These are phyloP conservation scores for Perca schrenkii DNA, from an alignment of 2,113 vertebrate species.

Conservation along the genomic window DNA sequence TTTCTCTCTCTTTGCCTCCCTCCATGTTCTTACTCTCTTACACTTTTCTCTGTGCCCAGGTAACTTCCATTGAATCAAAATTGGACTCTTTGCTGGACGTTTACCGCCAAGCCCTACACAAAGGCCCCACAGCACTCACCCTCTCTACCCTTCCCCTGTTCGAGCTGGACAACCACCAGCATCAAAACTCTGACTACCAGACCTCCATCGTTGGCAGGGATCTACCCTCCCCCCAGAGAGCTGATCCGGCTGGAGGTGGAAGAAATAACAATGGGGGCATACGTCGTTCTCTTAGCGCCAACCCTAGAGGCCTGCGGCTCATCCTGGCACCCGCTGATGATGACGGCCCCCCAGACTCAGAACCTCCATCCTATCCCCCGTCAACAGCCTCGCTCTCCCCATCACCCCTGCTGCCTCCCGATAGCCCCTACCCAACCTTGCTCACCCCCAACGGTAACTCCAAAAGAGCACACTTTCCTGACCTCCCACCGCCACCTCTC, in stretches of 20 bases:
- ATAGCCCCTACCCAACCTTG: slow-evolving; percentile 87
- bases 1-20: slow-evolving; percentile 38
- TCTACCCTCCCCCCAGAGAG: slow-evolving; percentile 80
- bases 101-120: slow-evolving; percentile 95
- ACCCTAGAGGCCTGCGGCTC: slow-evolving; percentile 91
- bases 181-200: slow-evolving; percentile 90
- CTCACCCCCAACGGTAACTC: slow-evolving; percentile 83
- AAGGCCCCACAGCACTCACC: slow-evolving; percentile 91
- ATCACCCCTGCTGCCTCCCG: slow-evolving; percentile 90
- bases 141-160: slow-evolving; percentile 93
- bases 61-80: slow-evolving; percentile 98
- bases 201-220: slow-evolving; percentile 90
- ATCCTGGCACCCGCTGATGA: slow-evolving; percentile 92
- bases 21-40: neutral
- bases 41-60: slow-evolving; percentile 78
- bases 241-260: slow-evolving; percentile 51
- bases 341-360: slow-evolving; percentile 83
- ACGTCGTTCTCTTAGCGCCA: slow-evolving; percentile 88
- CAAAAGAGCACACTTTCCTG: slow-evolving; percentile 90
- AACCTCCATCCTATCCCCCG: slow-evolving; percentile 80
- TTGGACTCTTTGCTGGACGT: slow-evolving; percentile 95
- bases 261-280: slow-evolving; percentile 78
- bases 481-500: slow-evolving; percentile 84
- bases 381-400: slow-evolving; percentile 90
- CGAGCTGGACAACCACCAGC: slow-evolving; percentile 87